Evolutionary conservation across 1,140 invertebrate species (phyloP).

Genomic region (Bombus sibiricus): DNA sequence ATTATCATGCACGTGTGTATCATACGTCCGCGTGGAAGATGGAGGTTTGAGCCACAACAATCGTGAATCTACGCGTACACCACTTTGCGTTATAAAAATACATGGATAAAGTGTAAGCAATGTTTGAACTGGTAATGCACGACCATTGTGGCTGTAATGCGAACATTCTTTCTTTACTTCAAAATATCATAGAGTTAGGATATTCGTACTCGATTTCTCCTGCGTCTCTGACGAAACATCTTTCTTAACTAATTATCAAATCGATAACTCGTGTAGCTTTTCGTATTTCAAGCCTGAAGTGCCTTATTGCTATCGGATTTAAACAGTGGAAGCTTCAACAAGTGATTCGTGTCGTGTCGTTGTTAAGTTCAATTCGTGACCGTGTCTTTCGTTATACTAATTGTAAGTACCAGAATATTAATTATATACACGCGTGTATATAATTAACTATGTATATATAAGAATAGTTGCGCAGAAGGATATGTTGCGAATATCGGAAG

Average conservation of each 20-base stretch:
- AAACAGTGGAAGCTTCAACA: background rate
- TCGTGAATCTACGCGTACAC: background rate
- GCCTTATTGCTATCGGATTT: background rate
- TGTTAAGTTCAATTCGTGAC: background rate
- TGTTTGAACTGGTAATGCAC: slow-evolving; percentile 1
- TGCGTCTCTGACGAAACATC: background rate
- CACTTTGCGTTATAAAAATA: slow-evolving; percentile 50
- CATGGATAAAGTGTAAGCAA: slow-evolving; percentile 47
- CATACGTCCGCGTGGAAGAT: too few species aligned
- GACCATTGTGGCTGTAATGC: background rate
- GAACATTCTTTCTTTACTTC: background rate
- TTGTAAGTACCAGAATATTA: background rate
- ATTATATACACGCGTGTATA: background rate
- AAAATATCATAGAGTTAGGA: background rate
- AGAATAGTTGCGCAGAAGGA: too few species aligned
- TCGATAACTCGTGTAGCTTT: background rate
- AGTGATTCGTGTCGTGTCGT: background rate
- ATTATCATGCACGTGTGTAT: background rate
- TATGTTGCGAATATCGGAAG: too few species aligned
- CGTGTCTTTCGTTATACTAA: background rate
- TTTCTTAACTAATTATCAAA: background rate
- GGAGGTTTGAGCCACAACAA: background rate
- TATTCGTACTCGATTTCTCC: background rate
- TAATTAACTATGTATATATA: background rate
- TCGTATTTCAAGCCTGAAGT: background rate